Evolutionary conservation across 2,888 invertebrate species (phyloP).

Genomic region (Caenorhabditis drosophilae): DNA sequence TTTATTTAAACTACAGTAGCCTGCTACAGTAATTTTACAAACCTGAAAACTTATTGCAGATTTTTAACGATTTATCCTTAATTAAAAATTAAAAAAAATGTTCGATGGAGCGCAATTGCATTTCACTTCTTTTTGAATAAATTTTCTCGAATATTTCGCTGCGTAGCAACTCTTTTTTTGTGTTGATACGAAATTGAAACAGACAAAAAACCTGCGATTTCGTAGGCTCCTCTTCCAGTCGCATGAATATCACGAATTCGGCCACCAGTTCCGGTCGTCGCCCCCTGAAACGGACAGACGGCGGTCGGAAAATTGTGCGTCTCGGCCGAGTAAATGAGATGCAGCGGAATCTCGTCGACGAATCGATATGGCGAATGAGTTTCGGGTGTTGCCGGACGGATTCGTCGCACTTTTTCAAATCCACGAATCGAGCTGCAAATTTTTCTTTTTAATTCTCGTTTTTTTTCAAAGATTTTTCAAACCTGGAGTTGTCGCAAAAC

Average conservation of each 20-base stretch:
- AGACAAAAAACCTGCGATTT: slow-evolving; percentile 47
- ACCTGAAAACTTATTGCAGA: no score
- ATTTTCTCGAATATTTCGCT: no score
- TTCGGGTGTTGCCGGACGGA: slow-evolving; percentile 78
- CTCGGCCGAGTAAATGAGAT: slow-evolving; percentile 96
- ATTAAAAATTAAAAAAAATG: no score
- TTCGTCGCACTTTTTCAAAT: slow-evolving; percentile 73
- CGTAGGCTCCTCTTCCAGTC: slow-evolving; percentile 78
- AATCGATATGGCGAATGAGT: slow-evolving; percentile 75
- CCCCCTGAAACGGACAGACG: slow-evolving; percentile 49
- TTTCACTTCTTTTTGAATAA: no score
- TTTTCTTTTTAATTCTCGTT: background rate
- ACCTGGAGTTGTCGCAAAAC: slow-evolving; percentile 95
- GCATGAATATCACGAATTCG: slow-evolving; percentile 92
- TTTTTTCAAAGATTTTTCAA: background rate
- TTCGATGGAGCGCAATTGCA: no score
- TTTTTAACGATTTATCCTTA: no score
- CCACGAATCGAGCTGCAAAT: slow-evolving; percentile 73
- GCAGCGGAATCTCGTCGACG: slow-evolving; percentile 76
- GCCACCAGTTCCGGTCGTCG: slow-evolving; percentile 84
- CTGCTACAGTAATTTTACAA: no score
- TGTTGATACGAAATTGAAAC: background rate
- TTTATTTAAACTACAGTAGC: no score
- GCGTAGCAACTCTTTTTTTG: no score
- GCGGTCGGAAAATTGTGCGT: slow-evolving; percentile 97